Base-by-base conservation (phyloP, 1,140 invertebrate species). In the Pogonognathellus flavescens region DNA sequence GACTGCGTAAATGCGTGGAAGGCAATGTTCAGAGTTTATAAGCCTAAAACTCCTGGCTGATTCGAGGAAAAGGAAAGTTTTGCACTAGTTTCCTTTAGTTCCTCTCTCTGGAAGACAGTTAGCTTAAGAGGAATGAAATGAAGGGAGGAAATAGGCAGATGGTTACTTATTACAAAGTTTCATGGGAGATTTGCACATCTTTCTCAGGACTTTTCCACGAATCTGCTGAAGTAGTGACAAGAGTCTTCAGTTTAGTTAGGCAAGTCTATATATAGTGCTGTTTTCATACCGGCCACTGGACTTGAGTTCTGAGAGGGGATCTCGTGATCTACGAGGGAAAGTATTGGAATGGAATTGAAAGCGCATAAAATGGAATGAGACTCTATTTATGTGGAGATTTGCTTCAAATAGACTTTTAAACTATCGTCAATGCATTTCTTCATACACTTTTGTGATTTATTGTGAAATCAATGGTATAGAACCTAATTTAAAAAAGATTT, bases 151-250 rank as follows among this genome's bases (percentile, higher is more conserved):
- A 76, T 7, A 41, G 41, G 25, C 70, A 76, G 41, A 76, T 76
- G 70, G 41, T 50, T 76, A 76, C 70, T 50, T 20, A 11, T 55
- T 66, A 66, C 13, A 76, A 76, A 76, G 22, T 76, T 76, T 76
- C 70, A 76, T 49, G 41, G 25, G 66, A 72, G 66, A 72, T 72
- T 72, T 72, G 70, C 70, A 76, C 70, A 76, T 76, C 70, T 76
- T 72, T 72, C 66, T 22, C 22, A 41, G 2, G 11, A 31, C 62
- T 62, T 22, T 62, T 62, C 7, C 22, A 66, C 62, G 31, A 41
- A 41, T 41, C 31, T 41, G 1, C 31, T 41, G 31, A 41, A 41
- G 2, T 1, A 41, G 31, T 41, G 31, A 41, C 31, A 41, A 41
- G 31, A 41, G 31, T 41, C 31, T 41, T 6, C 2, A 41, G 31